phyloP scores from a whole-genome alignment of 2,888 invertebrate genomes.

The Sarcophaga carnaria region DNA sequence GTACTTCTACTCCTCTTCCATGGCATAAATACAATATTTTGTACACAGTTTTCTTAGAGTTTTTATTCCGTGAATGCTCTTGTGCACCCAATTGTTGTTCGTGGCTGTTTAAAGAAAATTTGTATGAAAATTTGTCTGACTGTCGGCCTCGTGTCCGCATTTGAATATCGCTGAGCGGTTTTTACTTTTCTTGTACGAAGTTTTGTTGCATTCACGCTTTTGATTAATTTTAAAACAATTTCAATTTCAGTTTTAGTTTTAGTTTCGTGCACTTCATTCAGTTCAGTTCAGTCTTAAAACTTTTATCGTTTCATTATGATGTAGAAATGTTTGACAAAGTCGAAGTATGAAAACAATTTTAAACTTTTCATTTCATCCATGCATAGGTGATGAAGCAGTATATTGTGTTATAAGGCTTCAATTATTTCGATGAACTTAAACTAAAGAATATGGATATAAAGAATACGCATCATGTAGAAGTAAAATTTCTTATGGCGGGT shows the following conservation, averaged over 20 bases:
- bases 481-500: no score
- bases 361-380: not conserved
- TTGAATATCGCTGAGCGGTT: not conserved
- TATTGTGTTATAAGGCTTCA: no score
- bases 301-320: not conserved
- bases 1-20: not conserved
- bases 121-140: constrained; percentile 12
- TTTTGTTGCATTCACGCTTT: not conserved
- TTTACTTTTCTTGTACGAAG: not conserved
- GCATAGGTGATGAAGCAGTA: not conserved
- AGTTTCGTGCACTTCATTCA: no score
- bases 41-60: not conserved
- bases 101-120: not conserved
- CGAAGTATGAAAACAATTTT: not conserved
- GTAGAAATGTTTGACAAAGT: not conserved
- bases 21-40: constrained; percentile 9
- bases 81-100: not conserved
- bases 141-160: not conserved
- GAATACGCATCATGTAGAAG: no score
- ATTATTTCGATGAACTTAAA: no score
- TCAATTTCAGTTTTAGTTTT: constrained; percentile 16
- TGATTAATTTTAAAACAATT: constrained; percentile 20
- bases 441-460: no score
- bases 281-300: not conserved
- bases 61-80: not conserved